A percentile compares a stretch with the other conserved stretches of the same genome.
phyloP scores from a whole-genome alignment of 1,140 invertebrate genomes.

The Elymnias hypermnestra region DNA sequence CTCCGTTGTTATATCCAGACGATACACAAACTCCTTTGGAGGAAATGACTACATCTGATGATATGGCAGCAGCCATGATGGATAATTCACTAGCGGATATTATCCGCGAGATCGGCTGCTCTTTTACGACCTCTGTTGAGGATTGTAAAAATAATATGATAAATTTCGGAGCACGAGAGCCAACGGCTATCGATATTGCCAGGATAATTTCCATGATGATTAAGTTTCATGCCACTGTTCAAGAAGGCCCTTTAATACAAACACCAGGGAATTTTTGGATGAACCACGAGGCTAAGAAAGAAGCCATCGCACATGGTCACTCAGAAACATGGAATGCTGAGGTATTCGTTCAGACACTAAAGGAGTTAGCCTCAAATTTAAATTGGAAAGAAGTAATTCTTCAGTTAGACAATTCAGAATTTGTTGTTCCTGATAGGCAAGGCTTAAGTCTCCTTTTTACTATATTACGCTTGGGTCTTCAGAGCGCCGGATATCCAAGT shows the following conservation, averaged over 20 bases:
- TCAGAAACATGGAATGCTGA: constrained; percentile 92
- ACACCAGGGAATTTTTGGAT: constrained; percentile 79
- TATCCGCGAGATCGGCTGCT: constrained; percentile 92
- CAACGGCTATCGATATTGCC: constrained; percentile 88
- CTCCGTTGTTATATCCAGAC: constrained; percentile 89
- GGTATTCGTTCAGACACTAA: constrained; percentile 92
- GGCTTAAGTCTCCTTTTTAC: constrained; percentile 89
- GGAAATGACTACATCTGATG: constrained; percentile 73
- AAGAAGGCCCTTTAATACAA: constrained; percentile 81
- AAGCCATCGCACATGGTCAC: constrained; percentile 38
- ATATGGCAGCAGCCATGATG: constrained; percentile 79
- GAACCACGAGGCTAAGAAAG: constrained; percentile 74
- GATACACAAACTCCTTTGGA: constrained; percentile 83
- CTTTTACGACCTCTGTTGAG: constrained; percentile 90
- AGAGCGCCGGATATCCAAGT: constrained; percentile 82
- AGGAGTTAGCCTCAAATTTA: constrained; percentile 90
- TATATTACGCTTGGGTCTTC: constrained; percentile 86
- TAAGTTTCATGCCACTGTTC: constrained; percentile 83
- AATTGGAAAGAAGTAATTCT: constrained; percentile 95
- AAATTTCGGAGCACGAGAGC: constrained; percentile 84
- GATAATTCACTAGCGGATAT: constrained; percentile 87
- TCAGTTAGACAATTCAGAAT: constrained; percentile 93
- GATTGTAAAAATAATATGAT: constrained; percentile 91
- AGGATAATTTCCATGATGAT: constrained; percentile 92
- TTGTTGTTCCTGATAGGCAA: constrained; percentile 90